Evolutionary conservation across 1,140 invertebrate genomes (phyloP), one percentile per base, ranked within the genome.

Genomic region (Rhizoglyphus robini): DNA sequence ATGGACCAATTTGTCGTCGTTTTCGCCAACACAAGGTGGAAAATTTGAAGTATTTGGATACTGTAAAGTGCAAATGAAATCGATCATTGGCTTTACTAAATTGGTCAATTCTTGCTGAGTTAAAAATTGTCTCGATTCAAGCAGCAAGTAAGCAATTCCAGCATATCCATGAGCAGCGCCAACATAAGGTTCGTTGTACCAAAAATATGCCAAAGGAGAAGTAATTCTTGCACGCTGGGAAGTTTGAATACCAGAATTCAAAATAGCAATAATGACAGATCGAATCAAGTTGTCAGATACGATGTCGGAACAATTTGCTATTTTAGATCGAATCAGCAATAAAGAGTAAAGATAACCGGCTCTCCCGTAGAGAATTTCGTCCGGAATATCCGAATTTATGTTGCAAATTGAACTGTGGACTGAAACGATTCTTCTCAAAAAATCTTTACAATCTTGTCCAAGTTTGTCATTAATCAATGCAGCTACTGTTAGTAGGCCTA

Each of bases 141-240:
- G 74, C 13, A 95, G 73, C 64, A 88, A 78, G 73, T 86, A 88
- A 13, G 91, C 72, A 74, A 94, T 94, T 15, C 90, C 91, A 70
- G 83, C 81, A 65, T 88, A 73, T 15, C 91, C 91, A 81, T 94
- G 90, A 67, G 90, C 90, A 31, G 85, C 88, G 18, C 90, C 90
- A 62, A 91, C 75, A 73, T 94, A 94, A n/a, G 29, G 34, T 32
- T 31, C 25, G n/a, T 85, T 83, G 78, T 95, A 88, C 89, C 90
- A 94, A 70, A 83, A 76, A 76, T 86, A 94, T 79, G 88, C 83
- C 23, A 94, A 75, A 2, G 87, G 86, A 54, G 25, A 76, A 63
- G 20, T 51, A n/a, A 27, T 66, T 68, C 65, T 72, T 76, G 68
- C n/a, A 74, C 77, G 70, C 15, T 81, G 76, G 65, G 83, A 80